These are phyloP conservation scores for Cephalopterus ornatus DNA, from an alignment of 2,113 vertebrate species.

Conservation along the genomic window DNA sequence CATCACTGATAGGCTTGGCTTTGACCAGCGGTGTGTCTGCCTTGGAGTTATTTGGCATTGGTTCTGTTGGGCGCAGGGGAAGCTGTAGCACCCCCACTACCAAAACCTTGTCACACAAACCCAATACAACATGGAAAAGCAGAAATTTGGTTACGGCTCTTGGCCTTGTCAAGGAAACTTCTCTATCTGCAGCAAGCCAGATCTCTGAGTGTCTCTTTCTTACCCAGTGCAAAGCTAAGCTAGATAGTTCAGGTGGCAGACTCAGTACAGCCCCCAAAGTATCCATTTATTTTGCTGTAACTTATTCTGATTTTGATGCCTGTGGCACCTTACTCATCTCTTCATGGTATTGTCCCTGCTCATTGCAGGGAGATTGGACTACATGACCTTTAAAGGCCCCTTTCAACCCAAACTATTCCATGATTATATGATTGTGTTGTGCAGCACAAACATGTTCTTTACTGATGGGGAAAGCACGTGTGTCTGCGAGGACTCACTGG, in stretches of 20 bases:
- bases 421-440: background rate
- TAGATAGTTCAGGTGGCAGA: background rate
- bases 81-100: background rate
- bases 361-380: background rate
- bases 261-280: background rate
- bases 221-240: background rate
- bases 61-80: background rate
- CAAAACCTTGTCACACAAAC: background rate
- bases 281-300: background rate
- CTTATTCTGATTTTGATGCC: background rate
- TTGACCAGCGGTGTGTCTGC: background rate
- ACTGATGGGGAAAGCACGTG: background rate
- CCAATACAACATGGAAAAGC: background rate
- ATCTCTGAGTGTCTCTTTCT: background rate
- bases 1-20: background rate
- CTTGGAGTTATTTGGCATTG: background rate
- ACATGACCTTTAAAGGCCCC: background rate
- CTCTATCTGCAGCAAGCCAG: background rate
- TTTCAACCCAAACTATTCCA: background rate
- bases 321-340: background rate
- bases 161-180: background rate
- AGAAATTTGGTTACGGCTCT: background rate
- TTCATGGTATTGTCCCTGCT: background rate
- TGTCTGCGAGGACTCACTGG: background rate
- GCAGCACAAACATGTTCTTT: background rate